A percentile compares a stretch with the other conserved stretches of the same genome.
These are phyloP conservation scores for Eretmodus cyanostictus DNA, from an alignment of 2,113 vertebrate genomes.

Conservation along the genomic window DNA sequence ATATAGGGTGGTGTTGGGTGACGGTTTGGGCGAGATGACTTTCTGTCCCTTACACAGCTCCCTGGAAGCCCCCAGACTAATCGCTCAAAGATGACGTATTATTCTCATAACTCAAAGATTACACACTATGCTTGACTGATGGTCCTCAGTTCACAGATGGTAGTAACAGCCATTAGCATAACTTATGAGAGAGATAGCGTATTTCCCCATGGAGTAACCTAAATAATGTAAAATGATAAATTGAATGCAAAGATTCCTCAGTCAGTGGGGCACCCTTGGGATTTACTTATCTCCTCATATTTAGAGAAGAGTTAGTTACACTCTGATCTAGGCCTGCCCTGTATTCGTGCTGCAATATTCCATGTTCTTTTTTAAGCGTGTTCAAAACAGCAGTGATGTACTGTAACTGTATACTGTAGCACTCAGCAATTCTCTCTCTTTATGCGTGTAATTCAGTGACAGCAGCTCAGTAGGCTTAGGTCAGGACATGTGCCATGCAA, in stretches of 20 bases:
- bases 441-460: not conserved
- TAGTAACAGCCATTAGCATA: constrained; percentile 60
- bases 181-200: constrained; percentile 51
- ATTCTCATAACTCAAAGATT: constrained; percentile 40
- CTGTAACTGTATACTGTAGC: not conserved
- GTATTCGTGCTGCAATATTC: not conserved
- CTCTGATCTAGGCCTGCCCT: constrained; percentile 25
- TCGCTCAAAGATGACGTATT: constrained; percentile 32
- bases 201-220: constrained; percentile 56
- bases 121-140: constrained; percentile 40
- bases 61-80: constrained; percentile 13
- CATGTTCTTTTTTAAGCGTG: constrained; percentile 6
- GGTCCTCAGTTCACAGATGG: constrained; percentile 56
- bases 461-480: not conserved
- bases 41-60: not conserved
- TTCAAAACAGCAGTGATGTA: not conserved
- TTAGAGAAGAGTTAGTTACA: constrained; percentile 42
- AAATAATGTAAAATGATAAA: constrained; percentile 65
- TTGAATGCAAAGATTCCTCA: constrained; percentile 53
- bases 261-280: constrained; percentile 9
- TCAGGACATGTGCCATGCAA: not conserved
- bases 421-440: not conserved
- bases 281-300: constrained; percentile 48
- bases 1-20: constrained; percentile 35
- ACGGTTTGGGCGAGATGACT: constrained; percentile 15